These are phyloP conservation scores for Candidula unifasciata DNA, from an alignment of 2,888 invertebrate species.

Conservation along the genomic window DNA sequence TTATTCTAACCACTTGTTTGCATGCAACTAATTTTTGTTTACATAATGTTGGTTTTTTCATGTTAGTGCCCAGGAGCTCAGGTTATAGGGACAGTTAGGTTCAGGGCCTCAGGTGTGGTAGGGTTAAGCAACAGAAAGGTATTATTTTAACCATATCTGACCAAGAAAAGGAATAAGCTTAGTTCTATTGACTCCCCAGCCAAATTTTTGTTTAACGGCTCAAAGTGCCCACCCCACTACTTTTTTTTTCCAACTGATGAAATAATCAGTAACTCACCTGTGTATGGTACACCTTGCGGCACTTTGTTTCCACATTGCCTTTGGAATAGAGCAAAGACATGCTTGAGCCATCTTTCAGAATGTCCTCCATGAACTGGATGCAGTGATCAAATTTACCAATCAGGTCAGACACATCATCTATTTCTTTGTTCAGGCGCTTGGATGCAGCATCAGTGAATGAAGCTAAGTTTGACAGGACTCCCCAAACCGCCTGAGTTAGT, in stretches of 20 bases:
- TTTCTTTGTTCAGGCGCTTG: constrained; percentile 89
- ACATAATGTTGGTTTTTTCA: too few relatives aligned
- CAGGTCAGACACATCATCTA: constrained; percentile 88
- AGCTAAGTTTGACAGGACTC: constrained; percentile 82
- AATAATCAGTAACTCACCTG: constrained; percentile 22
- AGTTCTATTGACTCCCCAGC: too few relatives aligned
- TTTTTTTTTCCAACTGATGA: background rate
- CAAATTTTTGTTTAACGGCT: too few relatives aligned
- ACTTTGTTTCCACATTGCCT: constrained; percentile 58
- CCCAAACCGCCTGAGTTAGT: constrained; percentile 50
- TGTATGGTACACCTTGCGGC: constrained; percentile 52
- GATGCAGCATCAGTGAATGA: constrained; percentile 88
- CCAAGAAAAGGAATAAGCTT: too few relatives aligned
- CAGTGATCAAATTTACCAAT: constrained; percentile 92
- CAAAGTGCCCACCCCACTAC: background rate
- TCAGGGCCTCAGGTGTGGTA: too few relatives aligned
- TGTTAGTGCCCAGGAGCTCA: too few relatives aligned
- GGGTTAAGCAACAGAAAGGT: too few relatives aligned
- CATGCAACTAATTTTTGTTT: too few relatives aligned
- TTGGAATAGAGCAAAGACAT: constrained; percentile 71
- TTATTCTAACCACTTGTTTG: too few relatives aligned
- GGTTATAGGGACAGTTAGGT: too few relatives aligned
- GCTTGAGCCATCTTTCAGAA: constrained; percentile 80
- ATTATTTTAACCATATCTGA: too few relatives aligned
- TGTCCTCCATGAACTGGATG: constrained; percentile 88